These are phyloP conservation scores for Penaeus monodon DNA, from an alignment of 2,888 invertebrate species.

Conservation along the genomic window DNA sequence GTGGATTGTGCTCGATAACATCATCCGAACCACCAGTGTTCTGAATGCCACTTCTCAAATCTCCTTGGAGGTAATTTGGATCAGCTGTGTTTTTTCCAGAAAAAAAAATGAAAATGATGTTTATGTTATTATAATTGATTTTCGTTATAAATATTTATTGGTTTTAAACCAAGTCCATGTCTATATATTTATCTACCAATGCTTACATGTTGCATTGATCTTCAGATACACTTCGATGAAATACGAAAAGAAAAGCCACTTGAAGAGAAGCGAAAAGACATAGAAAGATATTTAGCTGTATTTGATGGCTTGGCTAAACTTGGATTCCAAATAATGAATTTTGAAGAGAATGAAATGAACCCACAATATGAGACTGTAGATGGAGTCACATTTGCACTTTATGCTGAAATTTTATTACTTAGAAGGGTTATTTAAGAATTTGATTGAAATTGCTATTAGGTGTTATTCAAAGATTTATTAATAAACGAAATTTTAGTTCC, in stretches of 20 bases:
- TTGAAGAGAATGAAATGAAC: slow-evolving; percentile 35
- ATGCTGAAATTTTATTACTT: slow-evolving; percentile 30
- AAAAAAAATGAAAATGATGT: not conserved
- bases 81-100: not conserved
- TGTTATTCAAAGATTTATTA: no score
- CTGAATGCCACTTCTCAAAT: slow-evolving; percentile 30
- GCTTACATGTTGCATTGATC: not conserved
- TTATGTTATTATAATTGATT: not conserved
- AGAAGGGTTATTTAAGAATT: not conserved
- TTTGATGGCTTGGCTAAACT: not conserved
- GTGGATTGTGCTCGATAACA: slow-evolving; percentile 49
- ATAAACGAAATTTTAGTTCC: no score
- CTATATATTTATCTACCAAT: not conserved
- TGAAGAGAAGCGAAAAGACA: not conserved
- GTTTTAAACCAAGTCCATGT: not conserved
- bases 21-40: slow-evolving; percentile 19
- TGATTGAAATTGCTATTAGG: no score
- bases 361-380: slow-evolving; percentile 28
- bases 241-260: not conserved
- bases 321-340: slow-evolving; percentile 22
- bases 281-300: not conserved
- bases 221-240: slow-evolving; percentile 9
- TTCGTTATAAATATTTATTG: not conserved
- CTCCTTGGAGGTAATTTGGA: slow-evolving; percentile 33
- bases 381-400: slow-evolving; percentile 26